Base-by-base conservation (phyloP, 37 sponge, comb jelly and placozoan species). In the Haliclona indistincta region DNA sequence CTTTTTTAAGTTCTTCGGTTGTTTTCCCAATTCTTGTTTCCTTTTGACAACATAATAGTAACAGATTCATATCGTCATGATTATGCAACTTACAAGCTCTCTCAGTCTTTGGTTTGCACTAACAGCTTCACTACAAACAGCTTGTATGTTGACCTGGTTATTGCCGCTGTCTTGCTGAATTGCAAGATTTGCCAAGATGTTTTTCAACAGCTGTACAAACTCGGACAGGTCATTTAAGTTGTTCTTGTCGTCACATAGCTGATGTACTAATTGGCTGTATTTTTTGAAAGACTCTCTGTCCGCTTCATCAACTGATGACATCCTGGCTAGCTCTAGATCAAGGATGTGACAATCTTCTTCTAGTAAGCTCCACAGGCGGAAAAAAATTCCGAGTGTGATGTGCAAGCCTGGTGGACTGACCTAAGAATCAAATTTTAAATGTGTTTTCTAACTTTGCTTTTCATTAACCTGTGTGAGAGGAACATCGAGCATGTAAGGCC, bases 381-480 rank as follows among this genome's bases (percentile, higher is more conserved):
- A 36, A 33, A 35, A 33, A n/a, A 33, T 64, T 29, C 66, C 32
- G 22, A 64, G 10, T 30, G 66, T 64, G 36, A 64, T 64, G 66
- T 64, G 66, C 22, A 64, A 30, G 22, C 66, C 66, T 4, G 66
- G 66, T 29, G 66, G 66, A 34, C 66, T 30, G 28, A 64, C 66
- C 66, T 64, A 47, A 17, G 15, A 47, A 47, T 15, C 10, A 15
- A 10, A 47, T 10, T 47, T 47, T 17, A 17, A 47, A 47, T 47
- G 51, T 47, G 15, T 10, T 47, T 47, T 47, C 10, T 47, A 47
- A 17, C 13, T 47, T 17, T 47, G 51, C 51, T 47, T 47, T 47
- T 47, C 15, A 17, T 47, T 47, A 17, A 47, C 51, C 15, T 47
- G 51, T 47, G 51, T 17, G 15, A 47, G 10, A 17, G 51, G 51